A percentile compares a stretch with the other conserved stretches of the same genome.
Evolutionary conservation across 2,888 invertebrate species (phyloP).

Genomic region (Cantharis flavilabris): DNA sequence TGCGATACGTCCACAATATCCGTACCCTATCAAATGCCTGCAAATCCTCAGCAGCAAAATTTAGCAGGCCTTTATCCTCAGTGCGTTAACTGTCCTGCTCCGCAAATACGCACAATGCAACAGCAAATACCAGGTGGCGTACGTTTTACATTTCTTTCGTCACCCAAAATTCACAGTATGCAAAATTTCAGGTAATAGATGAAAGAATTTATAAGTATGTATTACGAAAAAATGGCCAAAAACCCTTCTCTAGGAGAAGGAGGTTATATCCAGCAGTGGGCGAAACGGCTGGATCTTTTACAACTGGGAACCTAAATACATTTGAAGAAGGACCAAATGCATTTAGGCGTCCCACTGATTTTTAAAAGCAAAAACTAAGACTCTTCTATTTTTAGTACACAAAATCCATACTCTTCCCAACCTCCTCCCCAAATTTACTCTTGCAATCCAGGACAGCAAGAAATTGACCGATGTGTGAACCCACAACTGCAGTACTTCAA

Average conservation of each 20-base stretch:
- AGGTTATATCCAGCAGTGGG: not conserved
- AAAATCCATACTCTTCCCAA: not conserved
- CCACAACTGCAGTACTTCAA: not conserved
- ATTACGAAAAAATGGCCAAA: no score
- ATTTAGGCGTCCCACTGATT: not conserved
- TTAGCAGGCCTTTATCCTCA: constrained; percentile 25
- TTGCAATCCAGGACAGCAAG: not conserved
- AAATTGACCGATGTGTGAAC: not conserved
- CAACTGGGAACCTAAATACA: not conserved
- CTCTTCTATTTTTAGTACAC: not conserved
- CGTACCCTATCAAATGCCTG: constrained; percentile 30
- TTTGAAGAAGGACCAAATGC: not conserved
- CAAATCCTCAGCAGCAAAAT: constrained; percentile 18
- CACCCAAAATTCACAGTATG: constrained; percentile 5
- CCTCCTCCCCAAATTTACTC: not conserved
- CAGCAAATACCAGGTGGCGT: constrained; percentile 25
- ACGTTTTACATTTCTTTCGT: constrained; percentile 30
- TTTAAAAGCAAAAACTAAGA: not conserved
- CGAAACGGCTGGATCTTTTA: no score
- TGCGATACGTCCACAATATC: constrained; percentile 39
- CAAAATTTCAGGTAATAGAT: constrained; percentile 11
- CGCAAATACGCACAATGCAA: constrained; percentile 7
- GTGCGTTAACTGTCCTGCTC: constrained; percentile 15
- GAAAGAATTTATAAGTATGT: not conserved
- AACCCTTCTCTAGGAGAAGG: no score